Evolutionary conservation across 2,888 invertebrate genomes (phyloP).

Genomic region (Portevinia maculata): DNA sequence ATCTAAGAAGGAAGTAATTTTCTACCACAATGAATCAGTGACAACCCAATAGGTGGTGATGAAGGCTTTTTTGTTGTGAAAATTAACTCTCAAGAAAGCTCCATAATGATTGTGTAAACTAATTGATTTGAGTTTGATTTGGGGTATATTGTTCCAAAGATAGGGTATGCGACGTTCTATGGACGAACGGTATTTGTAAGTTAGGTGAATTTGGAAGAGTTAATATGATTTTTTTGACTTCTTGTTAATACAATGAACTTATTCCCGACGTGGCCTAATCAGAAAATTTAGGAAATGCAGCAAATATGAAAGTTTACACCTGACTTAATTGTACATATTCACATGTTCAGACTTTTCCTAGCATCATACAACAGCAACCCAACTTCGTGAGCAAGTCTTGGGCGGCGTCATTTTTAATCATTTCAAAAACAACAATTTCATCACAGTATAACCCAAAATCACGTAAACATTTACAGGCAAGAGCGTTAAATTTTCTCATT

Average conservation of each 20-base stretch:
- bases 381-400: constrained; percentile 33
- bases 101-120: constrained; percentile 23
- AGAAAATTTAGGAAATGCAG: not conserved
- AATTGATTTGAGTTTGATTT: constrained; percentile 5
- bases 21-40: constrained; percentile 64
- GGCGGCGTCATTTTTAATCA: constrained; percentile 44
- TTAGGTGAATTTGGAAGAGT: too few relatives aligned
- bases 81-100: constrained; percentile 19
- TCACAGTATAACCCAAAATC: not conserved
- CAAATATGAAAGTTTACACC: constrained; percentile 31
- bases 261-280: not conserved
- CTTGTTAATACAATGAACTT: too few relatives aligned
- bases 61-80: constrained; percentile 8
- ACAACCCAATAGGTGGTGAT: constrained; percentile 34
- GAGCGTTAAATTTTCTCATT: constrained; percentile 26
- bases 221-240: too few relatives aligned
- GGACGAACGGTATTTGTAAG: not conserved
- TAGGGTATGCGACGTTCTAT: not conserved
- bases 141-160: not conserved
- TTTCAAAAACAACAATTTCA: constrained; percentile 25
- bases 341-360: not conserved
- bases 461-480: not conserved
- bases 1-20: constrained; percentile 65
- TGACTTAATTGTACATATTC: not conserved
- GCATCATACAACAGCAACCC: not conserved